Base-by-base conservation (phyloP, 2,113 vertebrate genomes). In the Megaptera novaeangliae region DNA sequence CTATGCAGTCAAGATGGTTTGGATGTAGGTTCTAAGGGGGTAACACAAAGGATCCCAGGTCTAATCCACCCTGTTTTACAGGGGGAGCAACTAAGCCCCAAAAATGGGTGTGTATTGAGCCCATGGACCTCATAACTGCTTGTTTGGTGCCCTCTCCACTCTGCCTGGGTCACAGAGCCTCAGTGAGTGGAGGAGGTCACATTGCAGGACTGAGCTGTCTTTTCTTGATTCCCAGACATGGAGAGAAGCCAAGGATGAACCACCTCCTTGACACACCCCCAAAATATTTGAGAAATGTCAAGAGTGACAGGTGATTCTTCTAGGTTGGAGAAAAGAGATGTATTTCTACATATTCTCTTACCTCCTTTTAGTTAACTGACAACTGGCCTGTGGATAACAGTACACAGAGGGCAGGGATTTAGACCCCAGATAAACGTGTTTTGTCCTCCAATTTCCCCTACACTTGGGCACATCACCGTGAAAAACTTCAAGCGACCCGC, bases 401-500 rank as follows among this genome's bases (percentile, higher is more conserved):
- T 39, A 8, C 4, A 21, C 1, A 4, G 34, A 39, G 44, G 11
- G 12, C 11, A 49, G 55, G n/a, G 11, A 52, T 6, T 2, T 1
- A 57, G 94, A 3, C 36, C 78, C 52, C 11, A 34, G 27, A 55
- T 4, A 5, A 49, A 4, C 12, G 44, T 41, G 20, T 21, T 27
- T 21, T n/a, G 11, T 46, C 8, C 57, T 46, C 12, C 34, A 31
- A 10, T n/a, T 29, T 27, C 3, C 15, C 17, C 49, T 34, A 3
- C 8, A 0, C 23, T 1, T 0, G 1, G 34, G n/a, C 36, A 11
- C 12, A 8, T 17, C 11, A 0, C 64, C 3, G 11, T 1, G 41
- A 39, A 46, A 21, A 3, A 21, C 46, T 46, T 44, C 75, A 25
- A 14, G 55, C 1, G 6, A 63, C 34, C 13, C 1, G 0, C 41